Conservation (phyloP, 2,797 vertebrate species). For the Phyllotis vaccarum region DNA sequence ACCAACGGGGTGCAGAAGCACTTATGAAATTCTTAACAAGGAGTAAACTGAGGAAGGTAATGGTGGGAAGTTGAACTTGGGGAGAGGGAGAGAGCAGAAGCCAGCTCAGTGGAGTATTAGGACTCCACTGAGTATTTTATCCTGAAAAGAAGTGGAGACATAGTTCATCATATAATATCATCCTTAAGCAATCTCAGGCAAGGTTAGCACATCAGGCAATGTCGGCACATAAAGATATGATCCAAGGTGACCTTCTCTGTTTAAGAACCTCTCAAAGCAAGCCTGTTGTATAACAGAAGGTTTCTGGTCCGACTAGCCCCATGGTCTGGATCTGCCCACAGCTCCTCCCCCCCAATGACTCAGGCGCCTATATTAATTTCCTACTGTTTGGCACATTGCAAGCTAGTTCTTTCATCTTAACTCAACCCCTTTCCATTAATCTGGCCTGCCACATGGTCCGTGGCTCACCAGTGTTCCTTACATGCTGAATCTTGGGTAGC, state of each 20-base stretch:
- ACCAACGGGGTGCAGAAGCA: background rate
- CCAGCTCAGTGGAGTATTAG: background rate
- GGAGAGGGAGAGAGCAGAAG: background rate
- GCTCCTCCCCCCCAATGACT: too few relatives aligned
- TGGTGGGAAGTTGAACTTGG: background rate
- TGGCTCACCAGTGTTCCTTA: too few relatives aligned
- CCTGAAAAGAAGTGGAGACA: background rate
- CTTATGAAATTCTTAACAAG: background rate
- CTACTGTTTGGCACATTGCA: too few relatives aligned
- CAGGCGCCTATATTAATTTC: too few relatives aligned
- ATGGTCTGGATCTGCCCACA: too few relatives aligned
- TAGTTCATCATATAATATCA: background rate
- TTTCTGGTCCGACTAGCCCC: too few relatives aligned
- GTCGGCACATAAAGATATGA: background rate
- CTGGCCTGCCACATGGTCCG: too few relatives aligned
- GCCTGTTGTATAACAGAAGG: too few relatives aligned
- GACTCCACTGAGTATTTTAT: background rate
- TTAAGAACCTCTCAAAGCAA: background rate
- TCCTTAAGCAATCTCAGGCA: constrained; percentile 3
- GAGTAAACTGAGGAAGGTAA: background rate
- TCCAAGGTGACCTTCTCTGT: background rate
- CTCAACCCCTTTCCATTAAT: too few relatives aligned
- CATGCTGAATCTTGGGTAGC: too few relatives aligned
- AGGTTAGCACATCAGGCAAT: background rate
- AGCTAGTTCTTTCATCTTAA: too few relatives aligned